Base-by-base conservation (phyloP, 2,113 vertebrate genomes). In the Proteles cristata region DNA sequence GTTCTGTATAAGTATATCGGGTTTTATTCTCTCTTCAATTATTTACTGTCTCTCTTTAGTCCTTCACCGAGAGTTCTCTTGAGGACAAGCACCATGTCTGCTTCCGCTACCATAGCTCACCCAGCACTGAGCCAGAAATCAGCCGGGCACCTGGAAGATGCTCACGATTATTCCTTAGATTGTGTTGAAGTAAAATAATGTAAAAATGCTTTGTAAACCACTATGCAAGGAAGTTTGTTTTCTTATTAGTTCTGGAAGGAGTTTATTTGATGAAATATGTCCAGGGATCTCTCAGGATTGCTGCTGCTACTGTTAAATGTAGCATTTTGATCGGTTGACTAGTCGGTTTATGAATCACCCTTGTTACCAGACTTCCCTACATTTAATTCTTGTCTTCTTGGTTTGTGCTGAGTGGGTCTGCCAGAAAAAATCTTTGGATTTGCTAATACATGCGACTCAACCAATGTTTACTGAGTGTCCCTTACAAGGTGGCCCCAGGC, bases 141-240 rank as follows among this genome's bases (percentile, higher is more conserved):
- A 11, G 16, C 86, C 61, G 10, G n/a, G 45, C n/a, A 66, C 83
- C 15, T 12, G 35, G 84, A 55, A 94, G 80, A 81, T 33, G 93
- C 39, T 82, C 10, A 19, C 26, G 65, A 74, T 65, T 74, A 61
- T 79, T 48, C 88, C 25, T 19, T 88, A 53, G 79, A 88, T 63
- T 88, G 26, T 50, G 66, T 0, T 7, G 6, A 97, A 88, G 73
- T 28, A 12, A 95, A 96, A 95, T 61, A 39, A 55, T 55, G 4
- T 90, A 65, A 69, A 97, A 76, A 21, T 35, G 17, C 66, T n/a
- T 77, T 90, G 69, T 90, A 92, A 97, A 84, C 25, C n/a, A 71
- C n/a, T 39, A 63, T 17, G 28, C 55, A 92, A 77, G 68, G 71
- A 12, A 68, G 14, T 85, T 58, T 45, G 48, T 43, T 95, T 68